Conservation (phyloP, 2,797 vertebrate genomes). For the Trachurus trachurus region DNA sequence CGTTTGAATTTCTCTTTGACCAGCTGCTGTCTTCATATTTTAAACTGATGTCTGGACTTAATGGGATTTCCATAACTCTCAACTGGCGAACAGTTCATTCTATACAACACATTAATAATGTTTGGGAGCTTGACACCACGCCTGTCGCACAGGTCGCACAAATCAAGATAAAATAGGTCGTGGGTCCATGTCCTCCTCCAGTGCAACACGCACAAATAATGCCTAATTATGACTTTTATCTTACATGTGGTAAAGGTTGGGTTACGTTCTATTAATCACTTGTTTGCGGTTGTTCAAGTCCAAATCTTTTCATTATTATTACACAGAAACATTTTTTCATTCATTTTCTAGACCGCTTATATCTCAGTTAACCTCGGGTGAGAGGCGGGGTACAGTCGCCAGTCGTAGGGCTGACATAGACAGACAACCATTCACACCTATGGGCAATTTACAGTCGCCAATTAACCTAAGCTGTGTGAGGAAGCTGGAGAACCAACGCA, state of each 20-base stretch:
- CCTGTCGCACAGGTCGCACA: background rate
- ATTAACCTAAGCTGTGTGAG: no score
- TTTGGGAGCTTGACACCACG: background rate
- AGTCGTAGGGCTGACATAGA: no score
- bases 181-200: background rate
- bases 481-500: no score
- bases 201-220: background rate
- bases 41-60: background rate
- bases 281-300: background rate
- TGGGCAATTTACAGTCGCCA: no score
- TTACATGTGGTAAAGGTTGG: background rate
- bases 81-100: background rate
- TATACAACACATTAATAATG: no score
- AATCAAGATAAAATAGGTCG: background rate
- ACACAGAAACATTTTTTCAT: background rate
- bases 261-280: no score
- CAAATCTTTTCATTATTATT: no score
- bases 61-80: slow-evolving; percentile 1
- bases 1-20: background rate
- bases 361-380: no score
- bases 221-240: background rate
- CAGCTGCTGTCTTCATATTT: background rate
- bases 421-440: no score
- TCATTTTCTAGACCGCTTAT: background rate
- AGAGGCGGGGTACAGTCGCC: no score